phyloP scores from a whole-genome alignment of 2,888 invertebrate genomes.

The Ashinkailepas kermadecensis region DNA sequence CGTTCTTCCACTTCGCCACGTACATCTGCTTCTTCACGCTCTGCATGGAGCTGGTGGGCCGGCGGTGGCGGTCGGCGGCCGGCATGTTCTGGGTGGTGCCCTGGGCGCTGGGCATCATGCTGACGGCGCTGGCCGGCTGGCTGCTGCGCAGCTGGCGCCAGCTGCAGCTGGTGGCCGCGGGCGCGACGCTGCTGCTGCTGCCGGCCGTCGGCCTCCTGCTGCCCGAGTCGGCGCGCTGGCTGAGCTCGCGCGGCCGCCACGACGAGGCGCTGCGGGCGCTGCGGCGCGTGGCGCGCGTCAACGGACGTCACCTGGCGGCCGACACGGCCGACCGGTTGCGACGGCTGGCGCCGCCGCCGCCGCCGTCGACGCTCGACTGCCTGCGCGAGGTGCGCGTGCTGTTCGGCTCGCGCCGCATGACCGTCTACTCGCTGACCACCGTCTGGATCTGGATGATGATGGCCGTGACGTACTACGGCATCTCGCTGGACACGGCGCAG shows the following conservation, averaged over 20 bases:
- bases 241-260: background rate
- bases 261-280: background rate
- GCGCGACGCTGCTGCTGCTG: slow-evolving; percentile 45
- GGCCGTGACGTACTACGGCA: slow-evolving; percentile 44
- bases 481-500: slow-evolving; percentile 43
- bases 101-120: background rate
- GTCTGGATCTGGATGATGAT: slow-evolving; percentile 30
- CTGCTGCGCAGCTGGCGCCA: slow-evolving; percentile 46
- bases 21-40: slow-evolving; percentile 4
- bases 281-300: background rate
- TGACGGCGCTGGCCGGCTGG: background rate
- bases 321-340: background rate
- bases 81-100: slow-evolving; percentile 10
- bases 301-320: background rate
- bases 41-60: background rate
- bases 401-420: background rate
- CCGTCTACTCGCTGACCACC: background rate
- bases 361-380: background rate
- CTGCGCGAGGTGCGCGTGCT: background rate
- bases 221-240: slow-evolving; percentile 15
- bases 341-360: background rate
- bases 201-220: slow-evolving; percentile 30
- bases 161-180: slow-evolving; percentile 46
- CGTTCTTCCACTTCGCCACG: background rate
- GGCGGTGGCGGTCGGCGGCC: background rate